A percentile compares a stretch with the other conserved stretches of the same genome.
Evolutionary conservation across 2,113 vertebrate genomes (phyloP).

Genomic region (Pterocles orientalis): DNA sequence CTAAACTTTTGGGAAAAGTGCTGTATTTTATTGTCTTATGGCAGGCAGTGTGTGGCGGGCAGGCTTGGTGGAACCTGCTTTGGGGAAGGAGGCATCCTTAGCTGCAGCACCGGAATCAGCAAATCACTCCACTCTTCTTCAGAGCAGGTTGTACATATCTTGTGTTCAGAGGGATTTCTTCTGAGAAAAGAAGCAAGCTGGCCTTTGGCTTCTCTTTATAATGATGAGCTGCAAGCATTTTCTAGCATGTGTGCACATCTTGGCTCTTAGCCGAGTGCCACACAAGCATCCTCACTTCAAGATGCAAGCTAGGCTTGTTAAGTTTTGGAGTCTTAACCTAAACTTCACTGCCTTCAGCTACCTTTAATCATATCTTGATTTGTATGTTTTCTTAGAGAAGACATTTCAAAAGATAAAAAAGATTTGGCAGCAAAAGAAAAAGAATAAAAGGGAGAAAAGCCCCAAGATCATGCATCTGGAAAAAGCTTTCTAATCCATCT

Average conservation of each 20-base stretch:
- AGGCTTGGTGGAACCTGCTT: not conserved
- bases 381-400: not conserved
- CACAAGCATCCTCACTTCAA: not conserved
- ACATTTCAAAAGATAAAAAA: not conserved
- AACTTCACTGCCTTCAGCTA: not conserved
- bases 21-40: not conserved
- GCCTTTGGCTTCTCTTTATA: not conserved
- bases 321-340: not conserved
- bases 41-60: not conserved
- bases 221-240: rapidly evolving
- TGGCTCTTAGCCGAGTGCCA: not conserved
- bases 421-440: not conserved
- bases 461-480: not conserved
- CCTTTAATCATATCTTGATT: not conserved
- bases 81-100: not conserved
- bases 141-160: not conserved
- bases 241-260: not conserved
- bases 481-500: not conserved
- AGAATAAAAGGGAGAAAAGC: not conserved
- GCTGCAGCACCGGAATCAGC: not conserved
- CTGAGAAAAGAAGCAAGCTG: not conserved
- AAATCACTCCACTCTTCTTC: not conserved
- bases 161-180: not conserved
- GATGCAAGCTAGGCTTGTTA: not conserved
- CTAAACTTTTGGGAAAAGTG: not conserved